Conservation (phyloP, 1,140 invertebrate genomes). For the Aphaenogaster floridana region DNA sequence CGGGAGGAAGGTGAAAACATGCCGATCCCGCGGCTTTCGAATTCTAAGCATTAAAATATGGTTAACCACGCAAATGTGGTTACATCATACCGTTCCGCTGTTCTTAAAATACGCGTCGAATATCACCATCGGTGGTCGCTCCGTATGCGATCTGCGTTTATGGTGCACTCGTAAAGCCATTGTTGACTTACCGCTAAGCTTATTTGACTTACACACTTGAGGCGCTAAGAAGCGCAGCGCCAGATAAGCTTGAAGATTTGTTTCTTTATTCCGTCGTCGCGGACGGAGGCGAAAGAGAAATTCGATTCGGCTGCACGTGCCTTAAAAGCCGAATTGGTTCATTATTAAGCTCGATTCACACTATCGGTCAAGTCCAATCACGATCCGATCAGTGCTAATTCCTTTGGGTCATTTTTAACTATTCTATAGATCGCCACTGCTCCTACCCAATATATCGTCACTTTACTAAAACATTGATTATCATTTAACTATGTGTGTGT, state of each 20-base stretch:
- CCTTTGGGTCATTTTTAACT: no score
- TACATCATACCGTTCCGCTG: background rate
- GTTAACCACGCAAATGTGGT: background rate
- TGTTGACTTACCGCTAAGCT: background rate
- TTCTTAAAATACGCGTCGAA: background rate
- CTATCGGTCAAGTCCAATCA: no score
- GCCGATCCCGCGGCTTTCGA: background rate
- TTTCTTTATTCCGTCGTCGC: background rate
- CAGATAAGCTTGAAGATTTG: background rate
- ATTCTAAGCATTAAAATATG: background rate
- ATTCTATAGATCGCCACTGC: no score
- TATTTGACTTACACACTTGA: background rate
- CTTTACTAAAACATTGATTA: no score
- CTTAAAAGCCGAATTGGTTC: background rate
- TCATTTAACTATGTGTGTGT: no score
- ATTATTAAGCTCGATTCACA: background rate
- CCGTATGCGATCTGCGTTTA: background rate
- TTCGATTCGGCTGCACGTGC: background rate
- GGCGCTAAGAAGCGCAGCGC: background rate
- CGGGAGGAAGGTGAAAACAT: background rate
- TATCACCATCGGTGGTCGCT: background rate
- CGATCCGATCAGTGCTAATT: no score
- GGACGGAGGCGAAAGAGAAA: background rate
- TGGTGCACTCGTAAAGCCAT: background rate
- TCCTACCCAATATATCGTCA: no score